Percentiles rank a stretch among this genome's conserved stretches.
phyloP scores from a whole-genome alignment of 2,113 vertebrate species.

The Mirounga angustirostris region DNA sequence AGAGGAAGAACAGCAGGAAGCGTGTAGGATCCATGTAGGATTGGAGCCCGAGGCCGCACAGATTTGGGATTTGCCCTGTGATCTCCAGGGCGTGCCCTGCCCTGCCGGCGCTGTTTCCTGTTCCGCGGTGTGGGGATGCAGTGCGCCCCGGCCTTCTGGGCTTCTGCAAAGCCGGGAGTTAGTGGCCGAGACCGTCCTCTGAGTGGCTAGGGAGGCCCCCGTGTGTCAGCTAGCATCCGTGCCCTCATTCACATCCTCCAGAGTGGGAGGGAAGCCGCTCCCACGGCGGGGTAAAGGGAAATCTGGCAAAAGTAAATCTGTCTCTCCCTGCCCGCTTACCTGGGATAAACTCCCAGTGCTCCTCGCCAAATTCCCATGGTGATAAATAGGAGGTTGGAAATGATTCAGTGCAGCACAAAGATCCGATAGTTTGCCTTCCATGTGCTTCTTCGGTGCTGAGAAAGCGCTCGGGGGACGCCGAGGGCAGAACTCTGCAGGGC shows the following conservation, averaged over 20 bases:
- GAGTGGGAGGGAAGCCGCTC: accelerated
- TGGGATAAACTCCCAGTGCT: accelerated
- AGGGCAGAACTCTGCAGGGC: accelerated
- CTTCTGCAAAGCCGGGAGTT: not conserved
- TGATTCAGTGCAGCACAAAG: accelerated
- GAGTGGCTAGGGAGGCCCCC: accelerated
- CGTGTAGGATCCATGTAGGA: accelerated
- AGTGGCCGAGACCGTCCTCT: accelerated
- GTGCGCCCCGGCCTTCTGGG: accelerated
- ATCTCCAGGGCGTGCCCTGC: not conserved
- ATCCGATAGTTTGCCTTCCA: accelerated
- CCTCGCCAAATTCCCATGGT: accelerated
- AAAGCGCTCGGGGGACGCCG: accelerated
- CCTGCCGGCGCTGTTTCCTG: not conserved
- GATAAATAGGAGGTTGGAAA: not conserved
- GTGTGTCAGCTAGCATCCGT: accelerated
- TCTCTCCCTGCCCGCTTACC: too few relatives aligned
- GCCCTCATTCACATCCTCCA: accelerated
- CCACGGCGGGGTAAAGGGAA: accelerated
- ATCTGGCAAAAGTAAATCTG: accelerated
- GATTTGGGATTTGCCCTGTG: not conserved
- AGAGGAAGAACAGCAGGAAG: accelerated
- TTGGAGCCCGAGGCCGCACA: accelerated
- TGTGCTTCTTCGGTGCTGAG: accelerated
- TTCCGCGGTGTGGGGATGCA: not conserved